phyloP scores from a whole-genome alignment of 2,888 invertebrate genomes.

The Drosophila sordidula region DNA sequence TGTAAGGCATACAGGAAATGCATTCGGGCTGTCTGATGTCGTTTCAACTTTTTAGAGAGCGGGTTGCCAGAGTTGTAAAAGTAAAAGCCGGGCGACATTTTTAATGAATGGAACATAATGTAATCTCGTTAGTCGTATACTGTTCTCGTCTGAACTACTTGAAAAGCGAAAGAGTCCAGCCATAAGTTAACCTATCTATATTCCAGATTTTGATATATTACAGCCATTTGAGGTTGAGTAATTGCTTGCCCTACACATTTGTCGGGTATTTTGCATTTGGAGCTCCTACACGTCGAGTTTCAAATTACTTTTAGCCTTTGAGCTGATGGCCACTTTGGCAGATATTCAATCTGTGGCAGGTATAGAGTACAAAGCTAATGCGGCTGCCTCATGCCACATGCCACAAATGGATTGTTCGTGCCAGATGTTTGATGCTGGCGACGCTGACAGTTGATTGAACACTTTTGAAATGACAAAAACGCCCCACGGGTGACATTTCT shows the following conservation, averaged over 20 bases:
- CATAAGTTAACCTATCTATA: not conserved
- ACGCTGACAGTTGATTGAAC: conserved; percentile 82
- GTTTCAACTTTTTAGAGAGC: conserved; percentile 37
- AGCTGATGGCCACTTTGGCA: conserved; percentile 42
- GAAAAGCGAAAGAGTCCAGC: too few relatives aligned
- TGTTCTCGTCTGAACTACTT: too few relatives aligned
- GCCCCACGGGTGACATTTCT: conserved; percentile 80
- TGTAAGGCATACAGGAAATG: conserved; percentile 68
- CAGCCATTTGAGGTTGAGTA: conserved; percentile 21
- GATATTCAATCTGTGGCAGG: conserved; percentile 67
- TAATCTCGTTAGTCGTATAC: too few relatives aligned
- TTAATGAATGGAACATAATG: not conserved
- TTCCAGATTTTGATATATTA: conserved; percentile 7
- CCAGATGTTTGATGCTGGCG: conserved; percentile 22
- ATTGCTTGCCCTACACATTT: conserved; percentile 27
- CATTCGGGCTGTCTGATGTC: conserved; percentile 51
- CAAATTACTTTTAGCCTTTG: conserved; percentile 47
- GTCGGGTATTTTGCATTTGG: conserved; percentile 34
- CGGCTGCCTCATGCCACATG: conserved; percentile 8
- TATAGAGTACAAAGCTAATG: conserved; percentile 22
- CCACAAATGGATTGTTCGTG: not conserved
- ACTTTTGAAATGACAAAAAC: conserved; percentile 81
- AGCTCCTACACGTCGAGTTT: conserved; percentile 25
- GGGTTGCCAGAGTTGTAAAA: conserved; percentile 1
- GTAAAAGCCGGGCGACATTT: not conserved